Base-by-base conservation (phyloP, 2,797 vertebrate species). In the Trachurus trachurus region DNA sequence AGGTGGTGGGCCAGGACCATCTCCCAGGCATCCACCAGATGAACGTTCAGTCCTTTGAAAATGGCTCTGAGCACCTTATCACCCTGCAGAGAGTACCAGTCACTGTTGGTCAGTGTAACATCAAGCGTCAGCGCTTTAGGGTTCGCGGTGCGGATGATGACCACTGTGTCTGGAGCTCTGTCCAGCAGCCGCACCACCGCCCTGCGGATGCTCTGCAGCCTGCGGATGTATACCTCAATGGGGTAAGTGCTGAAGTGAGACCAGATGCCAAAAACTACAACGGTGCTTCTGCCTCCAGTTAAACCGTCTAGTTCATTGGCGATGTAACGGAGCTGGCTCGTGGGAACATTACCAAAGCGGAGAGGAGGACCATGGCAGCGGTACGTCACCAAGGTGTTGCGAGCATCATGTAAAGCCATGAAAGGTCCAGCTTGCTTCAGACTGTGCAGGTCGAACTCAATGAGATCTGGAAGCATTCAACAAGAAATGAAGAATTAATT, bases 211-310 rank as follows among this genome's bases (percentile, higher is more conserved):
- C 93, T 96, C 80, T 96, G 94, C 70, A 99, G 92, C 4, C 98
- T 91, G 1, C 93, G 95, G 78, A 97, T 95, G 69, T 98, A 99
- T 2, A 97, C 91, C 74, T 98, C 95, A 45, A 96, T 80, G 0
- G 97, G 97, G 81, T 96, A 98, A 44, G 96, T 96, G 93, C 96
- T 96, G 82, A 98, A 98, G 87, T 99, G 98, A 29, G 97, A 94
- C 97, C 97, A 98, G 13, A 99, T 81, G 6, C 96, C 95, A 63
- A 98, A 87, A 58, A 96, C 94, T 6, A 99, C 60, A 4, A 97
- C 93, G 0, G 96, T 97, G 88, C 96, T 94, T 11, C 89, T 86
- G n/a, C 97, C 97, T 1, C 98, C 97, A 9, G 86, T 86, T 0
- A 99, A 91, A 17, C 93, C 84, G 3, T 97, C 93, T 80, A 99